A percentile compares a stretch with the other conserved stretches of the same genome.
Conservation (phyloP, 2,113 vertebrate species). For the Syrmaticus mikado region DNA sequence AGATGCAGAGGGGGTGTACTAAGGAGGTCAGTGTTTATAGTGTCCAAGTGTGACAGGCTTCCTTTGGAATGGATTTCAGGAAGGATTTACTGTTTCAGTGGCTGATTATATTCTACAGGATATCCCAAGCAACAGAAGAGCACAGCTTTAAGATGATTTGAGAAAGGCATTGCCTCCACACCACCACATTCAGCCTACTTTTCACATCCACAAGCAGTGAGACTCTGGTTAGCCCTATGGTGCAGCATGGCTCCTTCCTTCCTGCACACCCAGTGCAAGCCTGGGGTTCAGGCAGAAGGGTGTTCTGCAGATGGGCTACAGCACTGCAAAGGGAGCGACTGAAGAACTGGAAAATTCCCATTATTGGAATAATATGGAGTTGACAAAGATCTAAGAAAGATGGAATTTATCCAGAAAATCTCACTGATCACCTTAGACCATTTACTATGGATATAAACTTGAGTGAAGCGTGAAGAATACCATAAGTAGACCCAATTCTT, state of each 20-base stretch:
- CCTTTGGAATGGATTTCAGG: neutral
- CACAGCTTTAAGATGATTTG: neutral
- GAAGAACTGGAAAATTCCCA: neutral
- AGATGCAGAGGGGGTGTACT: neutral
- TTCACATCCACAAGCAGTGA: neutral
- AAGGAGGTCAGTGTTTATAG: conserved; percentile 32
- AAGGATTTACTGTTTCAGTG: neutral
- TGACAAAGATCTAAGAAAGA: neutral
- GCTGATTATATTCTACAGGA: neutral
- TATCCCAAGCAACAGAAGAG: neutral
- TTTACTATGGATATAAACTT: neutral
- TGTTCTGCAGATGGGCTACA: neutral
- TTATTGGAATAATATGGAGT: neutral
- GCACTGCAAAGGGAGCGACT: neutral
- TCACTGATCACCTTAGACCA: neutral
- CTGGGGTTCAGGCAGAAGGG: neutral
- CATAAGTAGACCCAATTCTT: neutral
- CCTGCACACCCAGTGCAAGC: rapidly evolving
- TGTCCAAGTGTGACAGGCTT: neutral
- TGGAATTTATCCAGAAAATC: neutral
- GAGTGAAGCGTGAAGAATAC: neutral
- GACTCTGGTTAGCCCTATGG: neutral
- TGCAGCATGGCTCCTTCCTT: neutral
- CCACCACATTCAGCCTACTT: neutral
- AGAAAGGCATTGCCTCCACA: neutral